Conservation (phyloP, 2,797 vertebrate species). For the Danio albolineatus region DNA sequence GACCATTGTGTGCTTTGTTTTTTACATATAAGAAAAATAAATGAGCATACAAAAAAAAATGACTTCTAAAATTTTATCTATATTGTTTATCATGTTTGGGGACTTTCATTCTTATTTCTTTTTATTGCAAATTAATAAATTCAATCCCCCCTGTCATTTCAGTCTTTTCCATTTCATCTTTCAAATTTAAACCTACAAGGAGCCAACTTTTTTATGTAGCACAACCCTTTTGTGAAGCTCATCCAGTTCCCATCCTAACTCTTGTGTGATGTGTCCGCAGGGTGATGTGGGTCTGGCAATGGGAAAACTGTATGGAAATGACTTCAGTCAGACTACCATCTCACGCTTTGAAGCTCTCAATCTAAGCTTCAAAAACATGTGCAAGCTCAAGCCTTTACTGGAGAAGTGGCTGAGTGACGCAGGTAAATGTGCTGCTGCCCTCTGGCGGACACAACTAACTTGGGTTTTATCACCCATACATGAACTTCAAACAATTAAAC, state of each 20-base stretch:
- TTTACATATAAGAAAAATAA: background rate
- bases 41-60: background rate
- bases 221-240: background rate
- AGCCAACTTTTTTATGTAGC: background rate
- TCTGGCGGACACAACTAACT: background rate
- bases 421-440: slow-evolving; percentile 75
- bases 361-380: slow-evolving; percentile 99
- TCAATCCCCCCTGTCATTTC: background rate
- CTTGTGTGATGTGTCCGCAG: slow-evolving; percentile 69
- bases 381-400: slow-evolving; percentile 96
- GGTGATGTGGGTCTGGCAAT: slow-evolving; percentile 96
- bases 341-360: slow-evolving; percentile 98
- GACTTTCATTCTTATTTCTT: background rate
- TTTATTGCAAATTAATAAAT: background rate
- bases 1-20: background rate
- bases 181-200: background rate
- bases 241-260: background rate
- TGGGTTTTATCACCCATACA: background rate
- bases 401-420: slow-evolving; percentile 98
- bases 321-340: slow-evolving; percentile 99
- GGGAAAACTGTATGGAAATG: slow-evolving; percentile 98
- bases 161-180: background rate
- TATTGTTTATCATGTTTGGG: background rate
- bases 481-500: no score
- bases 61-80: no score